Base-by-base conservation (phyloP, 2,888 invertebrate species). In the Tetragonula carbonaria region DNA sequence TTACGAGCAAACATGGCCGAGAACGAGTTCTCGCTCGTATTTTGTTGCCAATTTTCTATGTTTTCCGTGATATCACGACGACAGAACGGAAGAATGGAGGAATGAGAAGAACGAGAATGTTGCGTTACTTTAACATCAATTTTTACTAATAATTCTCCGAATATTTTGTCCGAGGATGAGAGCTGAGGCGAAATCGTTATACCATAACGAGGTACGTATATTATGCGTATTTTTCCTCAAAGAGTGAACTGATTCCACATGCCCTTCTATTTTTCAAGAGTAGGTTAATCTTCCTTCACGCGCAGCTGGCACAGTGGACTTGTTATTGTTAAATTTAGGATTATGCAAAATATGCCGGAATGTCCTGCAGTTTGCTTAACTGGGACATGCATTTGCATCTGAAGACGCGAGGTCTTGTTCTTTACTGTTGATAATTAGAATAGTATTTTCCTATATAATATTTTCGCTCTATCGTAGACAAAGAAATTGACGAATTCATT, bases 331-430 rank as follows among this genome's bases (percentile, higher is more conserved):
- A 85, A 89, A 89, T 89, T 89, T 88, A 73, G 89, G 92, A 92
- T 93, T 93, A 92, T 92, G 92, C 90, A 90, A 92, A 92, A 87
- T 88, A 88, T 88, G 79, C 82, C 76, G 81, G 83, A 82, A 88
- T 84, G 77, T 86, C 77, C 86, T 77, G 77, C 84, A 88, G 85
- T 79, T 83, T 85, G 73, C 88, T 76, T 89, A 91, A 92, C 89
- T 91, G 84, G 91, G 86, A 85, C 90, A 89, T 80, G 84, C 78
- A 90, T 92, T 91, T 90, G 90, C 91, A 91, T 91, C 87, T 88
- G 78, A 90, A 91, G 91, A 91, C 88, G 81, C 82, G 82, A 80
- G 86, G 87, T 88, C 87, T 88, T 78, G 87, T 87, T 78, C 87
- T 85, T 80, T 72, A 57, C 67, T 18, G 33, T 3, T 67, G 70